A percentile compares a stretch with the other conserved stretches of the same genome.
phyloP scores from a whole-genome alignment of 2,113 vertebrate genomes.

The Fukomys damarensis region DNA sequence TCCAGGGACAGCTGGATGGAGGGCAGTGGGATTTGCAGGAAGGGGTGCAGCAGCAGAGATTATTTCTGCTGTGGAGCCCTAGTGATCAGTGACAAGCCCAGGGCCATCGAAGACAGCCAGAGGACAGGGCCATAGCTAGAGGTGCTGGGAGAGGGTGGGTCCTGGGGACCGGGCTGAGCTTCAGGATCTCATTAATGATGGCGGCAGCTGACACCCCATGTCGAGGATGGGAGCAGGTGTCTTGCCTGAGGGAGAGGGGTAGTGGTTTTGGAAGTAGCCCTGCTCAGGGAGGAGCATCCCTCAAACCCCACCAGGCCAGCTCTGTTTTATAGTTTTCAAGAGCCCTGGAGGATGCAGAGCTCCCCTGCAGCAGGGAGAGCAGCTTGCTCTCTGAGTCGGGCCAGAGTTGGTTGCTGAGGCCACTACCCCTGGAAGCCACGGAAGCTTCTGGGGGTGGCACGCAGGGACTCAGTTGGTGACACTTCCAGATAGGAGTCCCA shows the following conservation, averaged over 20 bases:
- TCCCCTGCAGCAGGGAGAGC: not conserved
- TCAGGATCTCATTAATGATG: not conserved
- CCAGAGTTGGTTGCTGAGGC: not conserved
- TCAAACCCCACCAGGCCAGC: too few species aligned
- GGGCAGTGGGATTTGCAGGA: not conserved
- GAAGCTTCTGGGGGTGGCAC: not conserved
- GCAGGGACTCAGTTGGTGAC: not conserved
- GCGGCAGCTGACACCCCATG: not conserved
- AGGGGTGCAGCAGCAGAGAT: rapidly evolving
- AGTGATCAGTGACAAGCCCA: not conserved
- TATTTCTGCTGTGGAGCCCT: too few species aligned
- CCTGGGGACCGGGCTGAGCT: not conserved
- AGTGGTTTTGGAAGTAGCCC: not conserved
- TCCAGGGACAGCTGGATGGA: not conserved
- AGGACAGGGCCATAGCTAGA: not conserved
- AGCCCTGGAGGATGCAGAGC: not conserved
- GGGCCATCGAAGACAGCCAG: not conserved
- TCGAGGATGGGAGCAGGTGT: not conserved
- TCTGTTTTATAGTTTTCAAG: not conserved
- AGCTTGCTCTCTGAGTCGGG: not conserved
- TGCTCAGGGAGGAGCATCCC: not conserved
- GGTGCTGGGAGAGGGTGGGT: not conserved
- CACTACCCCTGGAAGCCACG: not conserved
- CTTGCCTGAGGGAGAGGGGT: not conserved
- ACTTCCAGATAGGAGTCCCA: not conserved